Base-by-base conservation (phyloP, 2,113 vertebrate genomes). In the Etheostoma spectabile region DNA sequence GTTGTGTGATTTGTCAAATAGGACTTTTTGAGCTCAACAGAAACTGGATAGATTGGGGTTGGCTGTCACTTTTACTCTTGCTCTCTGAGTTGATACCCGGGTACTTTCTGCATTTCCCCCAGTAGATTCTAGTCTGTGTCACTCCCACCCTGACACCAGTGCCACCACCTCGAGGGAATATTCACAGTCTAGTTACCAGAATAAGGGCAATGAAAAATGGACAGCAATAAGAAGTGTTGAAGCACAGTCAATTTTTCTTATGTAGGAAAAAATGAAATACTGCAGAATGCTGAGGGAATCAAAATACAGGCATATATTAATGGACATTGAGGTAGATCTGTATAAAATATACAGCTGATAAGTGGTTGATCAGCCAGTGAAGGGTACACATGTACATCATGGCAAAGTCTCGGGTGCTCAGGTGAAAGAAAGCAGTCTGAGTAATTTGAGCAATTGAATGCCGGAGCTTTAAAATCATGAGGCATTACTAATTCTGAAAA, bases 271-370 rank as follows among this genome's bases (percentile, higher is more conserved):
- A 77, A 61, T 55, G 33, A 83, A 83, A 87, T 87, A 86, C 60
- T 73, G 71, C 84, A 86, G 83, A 88, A 85, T 87, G 88, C 74
- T 73, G 79, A 89, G 64, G 62, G 79, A 88, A 87, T 92, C 83
- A 89, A 92, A 92, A 93, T 89, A 90, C 19, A 76, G 86, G 73
- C 83, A 69, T 77, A 83, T 91, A 93, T 91, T 88, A 93, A 92
- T 91, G 88, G 80, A 69, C 81, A 72, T 59, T 53, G 48, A 61
- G 46, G 24, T 10, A 51, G 22, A 86, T 83, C 11, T 62, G 77
- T 68, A 65, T 66, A 77, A 67, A 45, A 90, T 60, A 85, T 74
- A 72, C n/a, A 83, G 60, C 60, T 84, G 75, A 87, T 91, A 90
- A 89, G 86, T 81, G 84, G 70, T 69, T 79, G 79, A 88, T 86